Evolutionary conservation across 2,113 vertebrate species (phyloP), one percentile per base, ranked within the genome.

Genomic region (Seriola aureovittata): DNA sequence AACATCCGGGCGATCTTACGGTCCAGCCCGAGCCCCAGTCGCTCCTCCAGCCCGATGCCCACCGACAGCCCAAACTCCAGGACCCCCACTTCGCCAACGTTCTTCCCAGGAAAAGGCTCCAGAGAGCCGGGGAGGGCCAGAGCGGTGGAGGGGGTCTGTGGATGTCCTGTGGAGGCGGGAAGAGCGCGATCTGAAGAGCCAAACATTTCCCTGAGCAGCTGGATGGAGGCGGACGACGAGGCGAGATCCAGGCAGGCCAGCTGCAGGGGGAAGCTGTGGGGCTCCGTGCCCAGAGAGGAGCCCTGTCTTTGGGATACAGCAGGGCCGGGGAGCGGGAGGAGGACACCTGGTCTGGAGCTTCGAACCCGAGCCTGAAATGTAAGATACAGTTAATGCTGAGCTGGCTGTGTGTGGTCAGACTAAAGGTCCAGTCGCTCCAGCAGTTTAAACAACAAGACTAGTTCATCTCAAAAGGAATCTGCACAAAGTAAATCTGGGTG

Each of bases 181-280:
- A 44, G 68, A 16, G 36, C 4, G 1, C 13, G 52, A 13, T 65
- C 58, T 0, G 59, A 38, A 0, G 80, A 34, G 10, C 62, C 17
- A 1, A 90, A 85, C 85, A 90, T 58, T 0, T 75, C 79, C 73
- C 76, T 52, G 67, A 92, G 84, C 36, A 93, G 73, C 1, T 64
- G 87, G 25, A 80, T 1, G 0, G 91, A 92, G 79, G 89, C 81
- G 0, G 91, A 75, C 0, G 91, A 90, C 0, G 88, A 85, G 46
- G 89, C 86, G 1, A 93, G 88, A 16, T 93, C 92, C 85, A 92
- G 82, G 64, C 89, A 85, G 77, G 86, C 81, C 81, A 90, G 82
- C 3, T 84, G 88, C n/a, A 82, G 73, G 40, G 85, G 55, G 48
- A 80, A 9, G 59, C 40, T 7, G 29, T 4, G 40, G 36, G 42